phyloP scores from a whole-genome alignment of 2,797 vertebrate species.

The Amphiprion clarkii region DNA sequence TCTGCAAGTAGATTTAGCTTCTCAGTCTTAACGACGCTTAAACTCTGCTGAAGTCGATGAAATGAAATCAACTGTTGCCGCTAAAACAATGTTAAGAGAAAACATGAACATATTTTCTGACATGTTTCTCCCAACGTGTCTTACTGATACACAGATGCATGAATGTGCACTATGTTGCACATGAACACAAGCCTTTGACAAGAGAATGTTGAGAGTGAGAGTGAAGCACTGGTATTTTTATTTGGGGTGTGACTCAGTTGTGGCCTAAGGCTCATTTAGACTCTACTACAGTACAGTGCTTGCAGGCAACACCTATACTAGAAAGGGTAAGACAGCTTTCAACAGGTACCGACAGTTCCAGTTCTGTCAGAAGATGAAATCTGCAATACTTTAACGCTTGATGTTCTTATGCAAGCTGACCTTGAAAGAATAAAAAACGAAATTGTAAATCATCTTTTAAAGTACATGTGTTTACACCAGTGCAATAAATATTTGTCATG shows the following conservation, averaged over 20 bases:
- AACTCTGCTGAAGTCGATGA: background rate
- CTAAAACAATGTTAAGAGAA: background rate
- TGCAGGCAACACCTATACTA: constrained; percentile 52
- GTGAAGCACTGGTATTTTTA: constrained; percentile 49
- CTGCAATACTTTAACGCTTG: background rate
- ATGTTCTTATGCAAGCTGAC: constrained; percentile 7
- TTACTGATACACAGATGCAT: background rate
- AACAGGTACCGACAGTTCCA: constrained; percentile 58
- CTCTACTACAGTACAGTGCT: constrained; percentile 19
- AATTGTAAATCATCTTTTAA: background rate
- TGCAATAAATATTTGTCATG: background rate
- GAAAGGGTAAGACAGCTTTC: constrained; percentile 43
- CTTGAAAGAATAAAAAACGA: background rate
- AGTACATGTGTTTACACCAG: background rate
- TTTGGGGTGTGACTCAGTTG: constrained; percentile 54
- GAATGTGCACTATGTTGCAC: background rate
- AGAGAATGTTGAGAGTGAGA: constrained; percentile 21
- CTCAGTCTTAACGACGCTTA: background rate
- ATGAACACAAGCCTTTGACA: background rate
- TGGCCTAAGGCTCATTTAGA: constrained; percentile 47
- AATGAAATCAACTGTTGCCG: too few relatives aligned
- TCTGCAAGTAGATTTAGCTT: background rate
- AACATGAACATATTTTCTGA: background rate
- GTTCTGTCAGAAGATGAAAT: constrained; percentile 37
- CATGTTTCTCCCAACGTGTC: background rate